Percentiles rank a stretch among this genome's conserved stretches.
phyloP scores from a whole-genome alignment of 2,113 vertebrate genomes.

The Delphinapterus leucas region DNA sequence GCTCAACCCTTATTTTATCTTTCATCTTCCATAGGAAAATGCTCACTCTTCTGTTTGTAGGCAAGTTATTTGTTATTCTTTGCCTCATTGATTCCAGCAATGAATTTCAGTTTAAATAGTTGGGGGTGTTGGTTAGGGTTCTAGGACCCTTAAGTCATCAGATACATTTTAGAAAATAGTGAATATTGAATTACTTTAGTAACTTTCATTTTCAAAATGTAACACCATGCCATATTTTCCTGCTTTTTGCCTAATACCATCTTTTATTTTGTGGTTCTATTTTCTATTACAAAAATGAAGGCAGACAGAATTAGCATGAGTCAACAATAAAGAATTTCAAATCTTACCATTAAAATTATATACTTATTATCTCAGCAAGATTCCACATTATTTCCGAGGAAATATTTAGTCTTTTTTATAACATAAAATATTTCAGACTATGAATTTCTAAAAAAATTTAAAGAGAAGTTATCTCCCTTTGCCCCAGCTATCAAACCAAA shows the following conservation, averaged over 20 bases:
- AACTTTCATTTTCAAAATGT: neutral
- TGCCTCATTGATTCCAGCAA: neutral
- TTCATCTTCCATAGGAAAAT: neutral
- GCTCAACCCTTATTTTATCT: neutral
- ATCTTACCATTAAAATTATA: neutral
- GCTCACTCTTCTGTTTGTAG: neutral
- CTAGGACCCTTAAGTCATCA: neutral
- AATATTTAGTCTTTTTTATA: neutral
- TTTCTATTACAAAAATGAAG: neutral
- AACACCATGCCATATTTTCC: neutral
- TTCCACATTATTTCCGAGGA: neutral
- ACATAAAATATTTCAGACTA: neutral
- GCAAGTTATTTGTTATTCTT: neutral
- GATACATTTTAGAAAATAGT: neutral
- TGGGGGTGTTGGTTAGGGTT: neutral
- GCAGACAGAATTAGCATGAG: neutral
- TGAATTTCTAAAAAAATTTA: neutral
- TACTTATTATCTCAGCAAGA: neutral
- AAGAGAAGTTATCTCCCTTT: neutral
- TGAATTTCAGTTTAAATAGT: neutral
- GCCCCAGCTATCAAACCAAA: neutral
- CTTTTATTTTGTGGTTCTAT: neutral
- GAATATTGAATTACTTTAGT: neutral
- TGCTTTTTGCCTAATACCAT: neutral
- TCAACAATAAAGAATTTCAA: conserved; percentile 4